Base-by-base conservation (phyloP, 2,888 invertebrate species). In the Atrina japonica region DNA sequence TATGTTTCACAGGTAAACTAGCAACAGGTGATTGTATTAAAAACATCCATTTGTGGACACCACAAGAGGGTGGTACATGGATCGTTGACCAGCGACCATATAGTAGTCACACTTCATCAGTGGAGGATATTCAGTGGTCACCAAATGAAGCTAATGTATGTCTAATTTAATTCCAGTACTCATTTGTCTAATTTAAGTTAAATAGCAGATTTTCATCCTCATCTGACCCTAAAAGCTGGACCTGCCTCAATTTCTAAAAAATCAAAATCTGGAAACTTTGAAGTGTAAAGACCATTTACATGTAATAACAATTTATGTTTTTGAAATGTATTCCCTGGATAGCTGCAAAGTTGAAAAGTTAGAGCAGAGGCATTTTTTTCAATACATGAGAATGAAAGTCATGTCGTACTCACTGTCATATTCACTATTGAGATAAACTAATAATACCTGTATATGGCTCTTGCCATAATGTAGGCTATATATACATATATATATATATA, bases 61-160 rank as follows among this genome's bases (percentile, higher is more conserved):
- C 96, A 27, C 92, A 93, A 66, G 94, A 96, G 88, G 94, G 93
- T 72, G 94, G 94, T 16, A 92, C 92, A 14, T 99, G 99, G 99
- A 93, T 93, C 82, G 96, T 99, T 0, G 97, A 98, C 91, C 96
- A 97, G 90, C 93, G 95, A 58, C 96, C 99, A 0, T 93, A 96
- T 67, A 92, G 94, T 59, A 97, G 96, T 0, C 99, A 99, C 89
- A 94, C 94, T 23, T 94, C 93, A 56, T 98, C 98, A 30, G 96
- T 99, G 14, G 99, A 99, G 92, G 99, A 99, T 91, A 92, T 99
- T 75, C 98, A 99, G 88, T 99, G 99, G 99, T 98, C 98, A 70
- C 98, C 98, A 1, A 97, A 95, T 91, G 99, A 99, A 92, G 92
- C 90, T 16, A 92, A 95, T 91, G 97, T 90, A 78, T 77, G 83